phyloP scores from a whole-genome alignment of 2,888 invertebrate species.

The Aradus depressus region DNA sequence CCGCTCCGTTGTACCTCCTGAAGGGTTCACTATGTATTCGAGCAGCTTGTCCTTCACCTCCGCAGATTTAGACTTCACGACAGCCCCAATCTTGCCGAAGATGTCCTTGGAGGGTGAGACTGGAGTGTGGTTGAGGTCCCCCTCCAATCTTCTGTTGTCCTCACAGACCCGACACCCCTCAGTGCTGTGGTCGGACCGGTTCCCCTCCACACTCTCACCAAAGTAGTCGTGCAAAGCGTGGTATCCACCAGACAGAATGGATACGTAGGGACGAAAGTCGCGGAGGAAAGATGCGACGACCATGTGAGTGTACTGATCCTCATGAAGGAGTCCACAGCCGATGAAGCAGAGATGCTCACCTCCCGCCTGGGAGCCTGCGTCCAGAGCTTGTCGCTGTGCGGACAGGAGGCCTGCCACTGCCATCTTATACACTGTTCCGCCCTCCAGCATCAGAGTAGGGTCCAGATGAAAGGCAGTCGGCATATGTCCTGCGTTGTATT shows the following conservation, averaged over 20 bases:
- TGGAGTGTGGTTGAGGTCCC: conserved; percentile 9
- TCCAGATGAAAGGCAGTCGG: conserved; percentile 97
- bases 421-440: conserved; percentile 86
- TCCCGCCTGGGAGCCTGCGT: conserved; percentile 74
- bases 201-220: conserved; percentile 47
- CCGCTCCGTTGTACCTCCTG: conserved; percentile 50
- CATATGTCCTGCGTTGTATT: conserved; percentile 93
- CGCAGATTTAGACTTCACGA: conserved; percentile 80
- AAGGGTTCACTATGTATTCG: conserved; percentile 87
- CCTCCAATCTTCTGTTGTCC: conserved; percentile 7
- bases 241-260: conserved; percentile 86
- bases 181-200: conserved; percentile 73
- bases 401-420: conserved; percentile 85
- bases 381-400: conserved; percentile 77
- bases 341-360: conserved; percentile 85
- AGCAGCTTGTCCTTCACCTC: conserved; percentile 85
- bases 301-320: conserved; percentile 96
- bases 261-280: conserved; percentile 83
- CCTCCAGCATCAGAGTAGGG: conserved; percentile 94
- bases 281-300: conserved; percentile 94
- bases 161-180: conserved; percentile 68
- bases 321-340: conserved; percentile 88
- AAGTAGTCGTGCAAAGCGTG: conserved; percentile 38
- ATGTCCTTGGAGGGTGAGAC: conserved; percentile 42
- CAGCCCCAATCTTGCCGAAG: conserved; percentile 68